Evolutionary conservation across 1,140 invertebrate species (phyloP), one percentile per base, ranked within the genome.

Genomic region (Drosophila obscura): DNA sequence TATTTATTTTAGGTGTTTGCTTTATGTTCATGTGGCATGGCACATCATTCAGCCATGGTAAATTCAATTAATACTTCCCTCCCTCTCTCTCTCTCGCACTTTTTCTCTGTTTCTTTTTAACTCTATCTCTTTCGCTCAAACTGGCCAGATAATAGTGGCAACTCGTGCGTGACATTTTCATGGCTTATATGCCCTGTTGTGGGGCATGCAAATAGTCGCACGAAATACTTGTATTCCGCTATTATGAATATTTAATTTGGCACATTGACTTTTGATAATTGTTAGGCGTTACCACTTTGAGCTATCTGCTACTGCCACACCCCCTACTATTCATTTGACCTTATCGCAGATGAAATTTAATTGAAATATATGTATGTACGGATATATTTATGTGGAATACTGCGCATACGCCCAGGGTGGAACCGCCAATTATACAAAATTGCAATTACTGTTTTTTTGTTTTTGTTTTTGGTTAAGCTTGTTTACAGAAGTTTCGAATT

Each of bases 101-200:
- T 19, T 19, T 19, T 19, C 19, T 19, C 19, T 19, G 19, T 11
- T 31, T n/a, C 3, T 31, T 9, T 9, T 39, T n/a, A 45, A 24
- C 22, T 22, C 26, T 46, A 46, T 15, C 8, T 46, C 8, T 16
- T 9, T 35, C 26, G 4, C 8, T n/a, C 58, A 1, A 28, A 13
- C 45, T 35, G 15, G 39, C 39, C 62, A 53, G 75, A 43, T 77
- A 68, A 67, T 50, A 66, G 66, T 57, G 11, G 11, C 62, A 82
- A 64, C 64, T 65, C 69, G 73, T 76, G 62, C 63, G 69, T 87
- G 78, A 72, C 65, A 79, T 59, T 88, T 88, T 71, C 80, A 88
- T 83, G 83, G 79, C 83, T 63, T 26, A 82, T 88, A 80, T 76
- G 83, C 69, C 79, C 57, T 73, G 83, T 51, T 79, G 79, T 69